Conservation (phyloP, 2,113 vertebrate genomes). For the Notarius lentiginosus region DNA sequence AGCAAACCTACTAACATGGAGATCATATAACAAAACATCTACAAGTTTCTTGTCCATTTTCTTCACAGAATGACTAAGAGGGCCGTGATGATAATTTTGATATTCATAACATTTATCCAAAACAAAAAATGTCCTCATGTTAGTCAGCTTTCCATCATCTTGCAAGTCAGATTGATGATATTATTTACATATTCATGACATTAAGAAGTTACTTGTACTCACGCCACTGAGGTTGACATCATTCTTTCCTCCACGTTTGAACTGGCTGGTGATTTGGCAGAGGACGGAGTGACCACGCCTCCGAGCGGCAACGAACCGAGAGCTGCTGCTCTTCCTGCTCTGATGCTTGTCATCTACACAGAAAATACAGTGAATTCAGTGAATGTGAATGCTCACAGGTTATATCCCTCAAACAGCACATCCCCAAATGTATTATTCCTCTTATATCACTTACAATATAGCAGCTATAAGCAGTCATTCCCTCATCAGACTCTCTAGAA, state of each 20-base stretch:
- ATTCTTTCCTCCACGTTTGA: conserved; percentile 74
- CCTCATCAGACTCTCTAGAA: background rate
- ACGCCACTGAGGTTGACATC: conserved; percentile 81
- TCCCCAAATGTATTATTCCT: background rate
- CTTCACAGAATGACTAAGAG: background rate
- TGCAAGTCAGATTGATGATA: too few relatives aligned
- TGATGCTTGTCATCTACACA: conserved; percentile 74
- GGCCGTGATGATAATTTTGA: background rate
- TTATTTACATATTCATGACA: background rate
- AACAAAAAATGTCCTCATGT: background rate
- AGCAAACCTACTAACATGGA: background rate
- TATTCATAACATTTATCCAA: background rate
- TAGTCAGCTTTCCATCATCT: background rate
- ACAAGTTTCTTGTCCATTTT: background rate
- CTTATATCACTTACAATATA: background rate
- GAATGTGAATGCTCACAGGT: background rate
- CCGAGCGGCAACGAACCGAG: conserved; percentile 76
- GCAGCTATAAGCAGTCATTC: background rate
- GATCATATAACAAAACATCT: background rate
- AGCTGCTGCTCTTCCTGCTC: conserved; percentile 74
- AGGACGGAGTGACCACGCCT: conserved; percentile 81
- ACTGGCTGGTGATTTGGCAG: conserved; percentile 81
- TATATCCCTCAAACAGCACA: background rate
- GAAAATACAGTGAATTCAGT: background rate
- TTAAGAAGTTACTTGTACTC: conserved; percentile 61